These are phyloP conservation scores for Sorex araneus DNA, from an alignment of 2,113 vertebrate genomes.

Conservation along the genomic window DNA sequence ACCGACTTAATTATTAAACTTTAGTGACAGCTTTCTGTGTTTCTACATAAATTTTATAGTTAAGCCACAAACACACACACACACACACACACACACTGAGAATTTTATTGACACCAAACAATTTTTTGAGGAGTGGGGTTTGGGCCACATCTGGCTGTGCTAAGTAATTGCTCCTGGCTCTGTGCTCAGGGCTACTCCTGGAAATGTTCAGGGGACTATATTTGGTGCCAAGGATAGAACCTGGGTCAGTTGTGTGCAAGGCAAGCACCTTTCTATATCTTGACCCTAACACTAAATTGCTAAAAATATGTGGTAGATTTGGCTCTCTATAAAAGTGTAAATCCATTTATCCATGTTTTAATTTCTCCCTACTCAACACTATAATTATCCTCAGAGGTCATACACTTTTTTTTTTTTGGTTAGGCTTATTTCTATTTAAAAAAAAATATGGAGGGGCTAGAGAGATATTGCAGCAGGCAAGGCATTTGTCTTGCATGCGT, in stretches of 20 bases:
- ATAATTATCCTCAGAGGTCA: neutral
- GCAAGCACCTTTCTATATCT: too few species aligned
- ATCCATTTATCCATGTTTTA: neutral
- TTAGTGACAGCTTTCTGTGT: constrained; percentile 28
- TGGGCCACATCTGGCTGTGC: too few species aligned
- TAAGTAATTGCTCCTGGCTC: too few species aligned
- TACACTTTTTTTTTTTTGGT: neutral
- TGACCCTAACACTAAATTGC: neutral
- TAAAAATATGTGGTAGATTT: constrained; percentile 1
- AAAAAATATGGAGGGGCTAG: neutral
- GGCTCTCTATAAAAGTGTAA: neutral
- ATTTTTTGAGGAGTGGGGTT: too few species aligned
- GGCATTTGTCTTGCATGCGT: too few species aligned
- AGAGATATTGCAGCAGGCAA: too few species aligned
- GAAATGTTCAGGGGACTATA: too few species aligned
- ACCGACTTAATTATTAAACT: neutral
- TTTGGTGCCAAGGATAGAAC: too few species aligned
- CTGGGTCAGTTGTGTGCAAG: neutral
- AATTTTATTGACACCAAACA: neutral
- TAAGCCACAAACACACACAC: neutral
- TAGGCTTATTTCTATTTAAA: constrained; percentile 37
- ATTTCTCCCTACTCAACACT: neutral
- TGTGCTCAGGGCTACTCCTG: too few species aligned
- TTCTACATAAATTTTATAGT: constrained; percentile 38
- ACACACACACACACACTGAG: neutral